Evolutionary conservation across 2,888 invertebrate species (phyloP), one percentile per base, ranked within the genome.

Genomic region (Drosophila mimetica): DNA sequence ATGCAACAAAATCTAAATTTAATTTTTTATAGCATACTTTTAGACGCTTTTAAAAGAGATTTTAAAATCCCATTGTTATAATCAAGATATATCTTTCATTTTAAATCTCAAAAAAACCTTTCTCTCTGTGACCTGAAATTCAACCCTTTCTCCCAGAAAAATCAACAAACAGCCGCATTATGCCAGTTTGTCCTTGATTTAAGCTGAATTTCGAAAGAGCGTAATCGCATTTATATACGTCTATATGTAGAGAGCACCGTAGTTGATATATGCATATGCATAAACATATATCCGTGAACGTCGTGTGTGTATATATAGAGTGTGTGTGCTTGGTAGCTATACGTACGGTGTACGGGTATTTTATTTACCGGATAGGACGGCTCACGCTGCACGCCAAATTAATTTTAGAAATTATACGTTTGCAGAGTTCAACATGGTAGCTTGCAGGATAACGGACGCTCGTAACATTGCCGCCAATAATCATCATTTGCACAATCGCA

Each of bases 401-500:
- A 92, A 92, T 92, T 91, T 79, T 92, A 94, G 94, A 94, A 94
- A 94, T 94, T 91, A 94, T 94, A 93, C 94, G 94, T 93, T 96
- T 96, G 93, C 96, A 98, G 98, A 97, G 93, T 98, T 98, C 95
- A 97, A 97, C 94, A 97, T 98, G 97, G 98, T 98, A 94, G 97
- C 98, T 93, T 97, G 97, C 95, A 95, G 98, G 92, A 96, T 97
- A 92, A 97, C 97, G 89, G 97, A 98, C 93, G 95, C 97, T 90
- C 95, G 97, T 93, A 97, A 97, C 80, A 90, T 91, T 93, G 97
- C 97, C 90, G 94, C 64, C 64, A 64, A 64, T 89, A 89, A 85
- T 85, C 88, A 90, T 89, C 89, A 71, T 75, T 79, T 89, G 81
- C 89, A 90, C 80, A 89, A 87, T 79, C 90, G 89, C 78, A 93